Conservation (phyloP, 2,888 invertebrate species). For the Tipula vernalis region DNA sequence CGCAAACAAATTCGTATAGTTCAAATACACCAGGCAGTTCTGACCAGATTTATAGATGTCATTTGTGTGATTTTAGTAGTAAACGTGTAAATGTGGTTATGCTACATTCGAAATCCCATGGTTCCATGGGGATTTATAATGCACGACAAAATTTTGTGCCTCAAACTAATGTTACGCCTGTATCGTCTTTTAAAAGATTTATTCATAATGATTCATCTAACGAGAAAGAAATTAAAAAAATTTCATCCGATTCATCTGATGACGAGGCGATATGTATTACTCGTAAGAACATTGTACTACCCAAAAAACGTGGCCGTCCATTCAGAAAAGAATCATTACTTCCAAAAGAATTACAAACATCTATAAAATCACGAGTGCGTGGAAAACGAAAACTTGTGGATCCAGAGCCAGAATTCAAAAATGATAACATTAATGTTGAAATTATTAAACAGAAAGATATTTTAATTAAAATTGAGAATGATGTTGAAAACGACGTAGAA, state of each 20-base stretch:
- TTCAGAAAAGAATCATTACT: not conserved
- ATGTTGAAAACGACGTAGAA: constrained; percentile 27
- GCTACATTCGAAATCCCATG: constrained; percentile 58
- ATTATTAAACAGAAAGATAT: constrained; percentile 14
- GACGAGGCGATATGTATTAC: not conserved
- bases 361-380: not conserved
- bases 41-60: constrained; percentile 43
- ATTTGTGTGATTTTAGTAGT: constrained; percentile 51
- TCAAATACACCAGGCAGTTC: constrained; percentile 19
- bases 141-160: constrained; percentile 26
- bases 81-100: constrained; percentile 60
- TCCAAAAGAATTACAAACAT: not conserved
- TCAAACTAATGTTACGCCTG: constrained; percentile 19
- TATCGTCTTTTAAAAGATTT: not conserved
- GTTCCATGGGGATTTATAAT: constrained; percentile 27
- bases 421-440: constrained; percentile 18
- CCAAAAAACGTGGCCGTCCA: not conserved
- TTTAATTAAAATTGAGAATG: constrained; percentile 25
- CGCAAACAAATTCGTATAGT: constrained; percentile 20
- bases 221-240: not conserved
- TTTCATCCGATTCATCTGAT: constrained; percentile 11
- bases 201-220: not conserved
- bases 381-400: not conserved
- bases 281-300: not conserved
- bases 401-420: not conserved